Base-by-base conservation (phyloP, 2,113 vertebrate genomes). In the Passer montanus region DNA sequence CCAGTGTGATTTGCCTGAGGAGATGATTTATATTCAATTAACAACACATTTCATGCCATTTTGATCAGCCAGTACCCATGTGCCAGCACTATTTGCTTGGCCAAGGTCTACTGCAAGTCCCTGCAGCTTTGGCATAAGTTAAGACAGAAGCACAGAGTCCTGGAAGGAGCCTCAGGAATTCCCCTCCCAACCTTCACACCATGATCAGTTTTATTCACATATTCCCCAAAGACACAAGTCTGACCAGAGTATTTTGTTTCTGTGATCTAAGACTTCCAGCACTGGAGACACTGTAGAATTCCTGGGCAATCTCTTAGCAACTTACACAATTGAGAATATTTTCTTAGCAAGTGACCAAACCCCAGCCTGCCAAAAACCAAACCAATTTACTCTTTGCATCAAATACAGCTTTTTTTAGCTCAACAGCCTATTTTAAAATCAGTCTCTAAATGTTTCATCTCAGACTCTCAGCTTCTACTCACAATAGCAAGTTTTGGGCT, bases 61-160 rank as follows among this genome's bases (percentile, higher is more conserved):
- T 5, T 46, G 15, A 43, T 63, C 60, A 83, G 75, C 15, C 49
- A 68, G 31, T 6, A 20, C 5, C 7, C 1, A 7, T 1, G 7
- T 64, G 60, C 49, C 33, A 60, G 46, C 37, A 27, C 22, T 35
- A 0, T 12, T 44, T 56, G 22, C 41, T 7, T 66, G 76, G 59
- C 46, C 64, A 72, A 41, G 8, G 28, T 62, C 33, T 68, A 13
- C 72, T n/a, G 60, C 14, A 55, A 79, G 56, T 33, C 46, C 46
- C 39, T 1, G 0, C 9, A 43, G 68, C 69, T 83, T 37, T 0
- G 0, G 56, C 3, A 0, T 7, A 35, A 47, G n/a, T 18, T 33
- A 50, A 37, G 43, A 37, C 31, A 70, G 23, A 66, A 69, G 53
- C 55, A 63, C 14, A 44, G 31, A 78, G 60, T 8, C 66, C 31